Conservation (phyloP, 1,140 invertebrate genomes). For the Delia radicum region DNA sequence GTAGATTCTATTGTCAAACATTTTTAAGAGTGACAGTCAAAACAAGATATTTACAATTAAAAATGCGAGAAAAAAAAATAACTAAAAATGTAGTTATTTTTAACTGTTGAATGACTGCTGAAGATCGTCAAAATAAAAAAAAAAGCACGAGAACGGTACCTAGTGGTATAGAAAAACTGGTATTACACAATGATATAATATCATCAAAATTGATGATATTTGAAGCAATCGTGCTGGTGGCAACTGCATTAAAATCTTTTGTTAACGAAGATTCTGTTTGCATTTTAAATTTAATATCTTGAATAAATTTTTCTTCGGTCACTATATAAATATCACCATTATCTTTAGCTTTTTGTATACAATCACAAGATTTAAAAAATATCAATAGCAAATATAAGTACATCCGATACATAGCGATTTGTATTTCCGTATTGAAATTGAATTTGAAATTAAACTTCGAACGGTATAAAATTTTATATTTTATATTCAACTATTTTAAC, state of each 20-base stretch:
- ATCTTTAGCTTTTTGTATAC: slow-evolving; percentile 12
- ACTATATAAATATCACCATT: slow-evolving; percentile 28
- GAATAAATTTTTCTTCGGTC: not conserved
- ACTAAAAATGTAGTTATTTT: too few species aligned
- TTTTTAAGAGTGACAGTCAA: too few species aligned
- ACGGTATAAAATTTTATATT: not conserved
- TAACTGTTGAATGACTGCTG: too few species aligned
- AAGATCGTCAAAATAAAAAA: too few species aligned
- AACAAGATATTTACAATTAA: too few species aligned
- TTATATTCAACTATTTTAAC: not conserved
- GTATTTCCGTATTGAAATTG: not conserved
- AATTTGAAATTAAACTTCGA: too few species aligned
- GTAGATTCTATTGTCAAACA: too few species aligned
- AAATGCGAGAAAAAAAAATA: too few species aligned
- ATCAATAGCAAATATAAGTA: not conserved
- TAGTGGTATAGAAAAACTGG: slow-evolving; percentile 44
- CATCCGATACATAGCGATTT: not conserved
- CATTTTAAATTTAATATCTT: not conserved
- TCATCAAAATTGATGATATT: slow-evolving; percentile 37
- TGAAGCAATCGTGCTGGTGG: not conserved
- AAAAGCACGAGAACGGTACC: too few species aligned
- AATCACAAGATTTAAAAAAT: not conserved
- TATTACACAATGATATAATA: slow-evolving; percentile 38
- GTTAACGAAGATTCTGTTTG: not conserved
- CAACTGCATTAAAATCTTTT: not conserved